A percentile compares a stretch with the other conserved stretches of the same genome.
phyloP scores from a whole-genome alignment of 2,113 vertebrate species.

The Psophia crepitans region DNA sequence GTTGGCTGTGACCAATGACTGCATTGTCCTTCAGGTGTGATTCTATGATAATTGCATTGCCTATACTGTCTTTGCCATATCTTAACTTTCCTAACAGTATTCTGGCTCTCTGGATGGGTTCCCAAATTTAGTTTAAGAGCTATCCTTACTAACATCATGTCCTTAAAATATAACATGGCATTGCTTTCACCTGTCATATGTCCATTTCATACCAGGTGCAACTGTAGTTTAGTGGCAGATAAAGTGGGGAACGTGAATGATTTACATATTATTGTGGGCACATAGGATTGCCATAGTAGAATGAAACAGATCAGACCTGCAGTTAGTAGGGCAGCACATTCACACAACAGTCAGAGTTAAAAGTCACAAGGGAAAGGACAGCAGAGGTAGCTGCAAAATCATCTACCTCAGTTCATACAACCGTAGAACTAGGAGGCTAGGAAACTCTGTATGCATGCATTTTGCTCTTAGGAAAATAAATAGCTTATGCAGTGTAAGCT shows the following conservation, averaged over 20 bases:
- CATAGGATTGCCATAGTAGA: neutral
- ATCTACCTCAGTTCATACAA: neutral
- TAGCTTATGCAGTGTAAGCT: neutral
- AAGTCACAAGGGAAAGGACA: neutral
- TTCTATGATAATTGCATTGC: neutral
- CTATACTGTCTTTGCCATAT: neutral
- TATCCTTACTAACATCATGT: neutral
- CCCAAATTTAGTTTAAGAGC: neutral
- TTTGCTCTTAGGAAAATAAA: neutral
- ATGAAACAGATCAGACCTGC: neutral
- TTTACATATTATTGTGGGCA: neutral
- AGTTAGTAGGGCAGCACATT: neutral
- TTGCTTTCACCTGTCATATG: neutral
- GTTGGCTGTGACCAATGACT: too few species aligned
- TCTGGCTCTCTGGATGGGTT: neutral
- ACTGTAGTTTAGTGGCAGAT: neutral
- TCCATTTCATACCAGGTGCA: neutral
- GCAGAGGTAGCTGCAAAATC: neutral
- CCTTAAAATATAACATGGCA: neutral
- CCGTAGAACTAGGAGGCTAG: neutral
- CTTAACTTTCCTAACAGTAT: neutral
- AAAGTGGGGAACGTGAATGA: neutral
- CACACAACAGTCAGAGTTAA: neutral
- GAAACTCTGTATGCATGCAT: neutral
- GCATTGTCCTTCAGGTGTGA: too few species aligned